Percentiles rank a stretch among this genome's conserved stretches.
phyloP scores from a whole-genome alignment of 30 jellyfish, hydroid and myxozoan species.

The Turritopsis dohrnii region DNA sequence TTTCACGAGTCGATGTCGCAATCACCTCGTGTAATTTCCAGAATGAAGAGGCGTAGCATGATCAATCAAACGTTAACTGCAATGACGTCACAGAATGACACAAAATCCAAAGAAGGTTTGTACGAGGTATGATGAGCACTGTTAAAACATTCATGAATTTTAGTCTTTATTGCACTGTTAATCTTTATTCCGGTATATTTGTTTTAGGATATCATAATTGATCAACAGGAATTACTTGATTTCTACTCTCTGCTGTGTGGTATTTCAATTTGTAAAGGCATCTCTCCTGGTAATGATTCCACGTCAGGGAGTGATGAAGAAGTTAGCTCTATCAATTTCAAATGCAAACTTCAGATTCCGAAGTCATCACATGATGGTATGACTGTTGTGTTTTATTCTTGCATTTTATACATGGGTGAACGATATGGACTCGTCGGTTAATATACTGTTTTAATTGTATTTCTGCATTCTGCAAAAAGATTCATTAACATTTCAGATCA shows the following conservation, averaged over 20 bases:
- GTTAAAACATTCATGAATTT: background rate
- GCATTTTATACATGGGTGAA: background rate
- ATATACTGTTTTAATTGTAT: no score
- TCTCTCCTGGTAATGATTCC: background rate
- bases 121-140: background rate
- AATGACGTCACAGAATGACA: background rate
- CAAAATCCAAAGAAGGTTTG: background rate
- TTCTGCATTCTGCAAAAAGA: no score
- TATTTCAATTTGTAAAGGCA: slow-evolving; percentile 10
- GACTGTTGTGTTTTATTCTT: background rate
- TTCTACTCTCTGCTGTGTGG: slow-evolving; percentile 25
- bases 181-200: background rate
- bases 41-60: slow-evolving; percentile 11
- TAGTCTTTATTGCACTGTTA: background rate
- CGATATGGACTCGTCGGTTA: no score
- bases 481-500: no score
- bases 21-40: background rate
- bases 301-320: background rate
- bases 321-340: background rate
- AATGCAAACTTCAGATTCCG: background rate
- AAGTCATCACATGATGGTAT: background rate
- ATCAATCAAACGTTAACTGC: slow-evolving; percentile 1
- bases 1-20: background rate
- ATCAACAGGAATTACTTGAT: slow-evolving; percentile 15
- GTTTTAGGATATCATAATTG: slow-evolving; percentile 10